phyloP scores from a whole-genome alignment of 1,140 invertebrate species.

The Conus betulinus region DNA sequence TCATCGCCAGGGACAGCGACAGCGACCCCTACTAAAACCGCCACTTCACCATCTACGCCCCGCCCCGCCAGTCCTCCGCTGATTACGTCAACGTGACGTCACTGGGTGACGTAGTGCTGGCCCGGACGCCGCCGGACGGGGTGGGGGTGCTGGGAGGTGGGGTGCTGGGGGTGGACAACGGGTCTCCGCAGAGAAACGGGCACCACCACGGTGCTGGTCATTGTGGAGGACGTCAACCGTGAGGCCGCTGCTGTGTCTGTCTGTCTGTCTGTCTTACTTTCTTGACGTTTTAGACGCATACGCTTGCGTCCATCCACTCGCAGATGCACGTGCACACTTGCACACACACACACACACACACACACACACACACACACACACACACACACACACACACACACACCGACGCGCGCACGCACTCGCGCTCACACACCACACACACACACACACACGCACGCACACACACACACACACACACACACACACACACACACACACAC shows the following conservation, averaged over 20 bases:
- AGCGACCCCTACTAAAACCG: constrained; percentile 49
- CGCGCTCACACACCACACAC: too few relatives aligned
- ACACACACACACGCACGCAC: too few relatives aligned
- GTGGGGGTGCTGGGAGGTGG: constrained; percentile 30
- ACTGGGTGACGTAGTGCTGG: constrained; percentile 40
- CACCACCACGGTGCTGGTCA: constrained; percentile 39
- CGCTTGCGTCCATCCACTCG: not conserved
- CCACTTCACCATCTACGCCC: constrained; percentile 52
- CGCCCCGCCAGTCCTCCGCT: constrained; percentile 25
- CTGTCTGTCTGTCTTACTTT: too few relatives aligned
- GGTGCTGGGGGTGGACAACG: constrained; percentile 50
- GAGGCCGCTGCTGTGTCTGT: constrained; percentile 18
- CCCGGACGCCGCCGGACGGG: constrained; percentile 35
- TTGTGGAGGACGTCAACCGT: constrained; percentile 52
- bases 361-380: too few relatives aligned
- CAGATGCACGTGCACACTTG: not conserved
- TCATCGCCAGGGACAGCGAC: constrained; percentile 49
- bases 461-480: too few relatives aligned
- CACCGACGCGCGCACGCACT: too few relatives aligned
- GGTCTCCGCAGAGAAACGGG: constrained; percentile 50
- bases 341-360: constrained; percentile 7
- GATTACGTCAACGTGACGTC: constrained; percentile 42
- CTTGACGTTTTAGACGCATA: not conserved
- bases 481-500: too few relatives aligned
- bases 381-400: too few relatives aligned